phyloP scores from a whole-genome alignment of 2,888 invertebrate genomes.

The Caenorhabditis sp. region DNA sequence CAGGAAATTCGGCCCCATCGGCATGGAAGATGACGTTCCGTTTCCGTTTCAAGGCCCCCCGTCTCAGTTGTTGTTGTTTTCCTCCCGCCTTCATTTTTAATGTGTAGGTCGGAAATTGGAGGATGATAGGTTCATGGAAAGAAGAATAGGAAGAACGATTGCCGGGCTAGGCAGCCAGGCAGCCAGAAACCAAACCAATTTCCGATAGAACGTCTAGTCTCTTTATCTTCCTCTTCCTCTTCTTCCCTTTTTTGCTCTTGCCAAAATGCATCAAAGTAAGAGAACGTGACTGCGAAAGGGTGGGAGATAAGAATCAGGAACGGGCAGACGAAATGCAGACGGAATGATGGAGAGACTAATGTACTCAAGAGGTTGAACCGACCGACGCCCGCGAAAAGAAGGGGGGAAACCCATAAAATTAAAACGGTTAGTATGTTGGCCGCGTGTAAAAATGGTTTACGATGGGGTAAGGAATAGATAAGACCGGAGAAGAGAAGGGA shows the following conservation, averaged over 20 bases:
- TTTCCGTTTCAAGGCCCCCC: neutral
- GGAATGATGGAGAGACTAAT: constrained; percentile 7
- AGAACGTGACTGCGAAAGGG: neutral
- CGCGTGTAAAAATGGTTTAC: constrained; percentile 52
- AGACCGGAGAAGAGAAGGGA: constrained; percentile 5
- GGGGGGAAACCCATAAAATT: constrained; percentile 23
- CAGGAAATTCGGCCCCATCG: too few relatives aligned
- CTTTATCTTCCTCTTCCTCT: too few relatives aligned
- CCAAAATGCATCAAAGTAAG: neutral
- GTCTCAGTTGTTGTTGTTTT: neutral
- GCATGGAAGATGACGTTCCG: neutral
- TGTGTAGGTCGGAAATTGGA: constrained; percentile 1
- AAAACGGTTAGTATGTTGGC: constrained; percentile 5
- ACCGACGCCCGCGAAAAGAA: neutral
- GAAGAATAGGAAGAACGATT: neutral
- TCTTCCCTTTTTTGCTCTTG: neutral
- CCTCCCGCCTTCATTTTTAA: neutral
- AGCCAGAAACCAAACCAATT: neutral
- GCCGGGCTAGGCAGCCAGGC: too few relatives aligned
- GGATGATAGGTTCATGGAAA: constrained; percentile 1
- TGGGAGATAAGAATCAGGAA: constrained; percentile 13
- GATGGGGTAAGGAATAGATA: constrained; percentile 47
- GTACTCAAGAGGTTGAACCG: neutral
- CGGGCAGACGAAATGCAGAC: constrained; percentile 5
- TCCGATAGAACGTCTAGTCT: neutral